phyloP scores from a whole-genome alignment of 1,140 invertebrate genomes.

The Neomicropteryx cornuta region DNA sequence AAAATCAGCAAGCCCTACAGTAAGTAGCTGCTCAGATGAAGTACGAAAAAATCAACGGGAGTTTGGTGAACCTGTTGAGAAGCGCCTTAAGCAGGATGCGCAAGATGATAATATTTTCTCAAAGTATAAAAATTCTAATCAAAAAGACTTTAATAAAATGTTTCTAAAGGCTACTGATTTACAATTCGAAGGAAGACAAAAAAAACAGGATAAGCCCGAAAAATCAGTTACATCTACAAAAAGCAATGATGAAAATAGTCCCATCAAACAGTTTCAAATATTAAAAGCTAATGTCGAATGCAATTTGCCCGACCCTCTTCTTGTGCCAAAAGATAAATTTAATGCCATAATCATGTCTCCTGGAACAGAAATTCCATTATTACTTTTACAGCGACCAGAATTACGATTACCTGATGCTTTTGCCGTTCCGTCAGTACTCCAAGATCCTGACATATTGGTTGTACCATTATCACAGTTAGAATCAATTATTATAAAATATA shows the following conservation, averaged over 20 bases:
- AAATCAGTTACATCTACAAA: constrained; percentile 16
- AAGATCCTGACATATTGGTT: constrained; percentile 67
- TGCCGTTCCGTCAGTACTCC: constrained; percentile 54
- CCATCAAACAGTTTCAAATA: constrained; percentile 59
- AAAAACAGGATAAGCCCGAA: constrained; percentile 16
- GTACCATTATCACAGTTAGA: constrained; percentile 66
- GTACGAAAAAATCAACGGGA: constrained; percentile 35
- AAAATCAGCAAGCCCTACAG: constrained; percentile 47
- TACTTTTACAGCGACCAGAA: constrained; percentile 57
- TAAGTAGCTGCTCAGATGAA: constrained; percentile 47
- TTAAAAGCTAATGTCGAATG: constrained; percentile 56
- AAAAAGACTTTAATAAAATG: too few relatives aligned
- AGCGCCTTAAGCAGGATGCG: constrained; percentile 41
- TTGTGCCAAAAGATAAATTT: constrained; percentile 64
- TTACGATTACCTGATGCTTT: constrained; percentile 58
- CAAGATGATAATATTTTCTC: constrained; percentile 24
- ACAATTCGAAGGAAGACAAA: constrained; percentile 22
- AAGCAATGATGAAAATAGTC: constrained; percentile 43
- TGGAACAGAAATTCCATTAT: constrained; percentile 60
- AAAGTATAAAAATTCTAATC: constrained; percentile 31
- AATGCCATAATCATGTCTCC: constrained; percentile 59
- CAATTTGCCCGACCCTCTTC: constrained; percentile 65
- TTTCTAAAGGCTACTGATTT: too few relatives aligned
- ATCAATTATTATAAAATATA: constrained; percentile 50
- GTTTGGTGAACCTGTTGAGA: constrained; percentile 44